These are phyloP conservation scores for Natrix natrix DNA, from an alignment of 2,797 vertebrate species.

Conservation along the genomic window DNA sequence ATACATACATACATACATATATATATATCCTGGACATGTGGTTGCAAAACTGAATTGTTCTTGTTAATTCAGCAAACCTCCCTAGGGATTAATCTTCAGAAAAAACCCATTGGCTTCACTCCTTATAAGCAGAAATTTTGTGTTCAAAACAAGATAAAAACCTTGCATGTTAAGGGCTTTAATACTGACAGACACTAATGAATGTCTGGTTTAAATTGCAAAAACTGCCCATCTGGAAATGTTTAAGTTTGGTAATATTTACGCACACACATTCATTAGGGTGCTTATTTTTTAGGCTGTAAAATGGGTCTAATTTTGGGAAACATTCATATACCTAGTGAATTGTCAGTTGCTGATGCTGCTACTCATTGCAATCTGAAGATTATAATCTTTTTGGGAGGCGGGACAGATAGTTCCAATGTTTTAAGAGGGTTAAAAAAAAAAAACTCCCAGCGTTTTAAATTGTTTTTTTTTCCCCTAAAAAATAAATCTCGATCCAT, in stretches of 20 bases:
- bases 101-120: neutral
- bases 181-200: slow-evolving; percentile 24
- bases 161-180: slow-evolving; percentile 41
- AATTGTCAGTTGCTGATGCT: slow-evolving; percentile 51
- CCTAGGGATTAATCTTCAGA: no score
- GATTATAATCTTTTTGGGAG: slow-evolving; percentile 29
- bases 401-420: slow-evolving; percentile 24
- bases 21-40: neutral
- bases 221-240: slow-evolving; percentile 35
- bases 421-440: no score
- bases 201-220: slow-evolving; percentile 23
- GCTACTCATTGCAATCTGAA: slow-evolving; percentile 38
- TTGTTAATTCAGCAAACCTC: neutral
- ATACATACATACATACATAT: neutral
- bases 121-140: neutral
- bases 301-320: slow-evolving; percentile 55
- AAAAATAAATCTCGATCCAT: slow-evolving; percentile 59
- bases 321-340: slow-evolving; percentile 58
- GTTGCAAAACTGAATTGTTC: rapidly evolving
- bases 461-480: slow-evolving; percentile 52
- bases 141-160: neutral
- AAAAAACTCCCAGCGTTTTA: no score
- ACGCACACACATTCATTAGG: slow-evolving; percentile 22
- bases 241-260: slow-evolving; percentile 26
- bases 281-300: slow-evolving; percentile 58